These are phyloP conservation scores for Speoplatyrhinus poulsoni DNA, from an alignment of 2,113 vertebrate genomes.

Conservation along the genomic window DNA sequence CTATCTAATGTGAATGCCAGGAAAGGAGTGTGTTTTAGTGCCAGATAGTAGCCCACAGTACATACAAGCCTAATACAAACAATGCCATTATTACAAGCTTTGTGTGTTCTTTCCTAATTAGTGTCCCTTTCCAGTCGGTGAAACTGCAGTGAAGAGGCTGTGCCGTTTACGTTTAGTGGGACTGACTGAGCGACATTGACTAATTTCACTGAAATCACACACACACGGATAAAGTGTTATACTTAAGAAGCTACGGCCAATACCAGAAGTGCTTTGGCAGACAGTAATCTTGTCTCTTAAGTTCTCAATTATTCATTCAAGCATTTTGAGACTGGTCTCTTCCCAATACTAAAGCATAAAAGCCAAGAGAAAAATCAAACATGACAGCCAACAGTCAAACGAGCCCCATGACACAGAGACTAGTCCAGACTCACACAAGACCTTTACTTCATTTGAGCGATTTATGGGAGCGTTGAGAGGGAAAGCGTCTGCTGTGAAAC, in stretches of 20 bases:
- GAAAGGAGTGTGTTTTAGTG: constrained; percentile 45
- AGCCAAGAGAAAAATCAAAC: background rate
- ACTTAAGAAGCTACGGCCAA: background rate
- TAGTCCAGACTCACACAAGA: constrained; percentile 27
- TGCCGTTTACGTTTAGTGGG: background rate
- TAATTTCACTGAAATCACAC: background rate
- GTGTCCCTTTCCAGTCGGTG: constrained; percentile 23
- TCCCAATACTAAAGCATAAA: background rate
- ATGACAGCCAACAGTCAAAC: constrained; percentile 14
- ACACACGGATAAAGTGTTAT: background rate
- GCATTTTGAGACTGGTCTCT: background rate
- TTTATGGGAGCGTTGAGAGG: constrained; percentile 23
- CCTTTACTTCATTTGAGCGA: constrained; percentile 26
- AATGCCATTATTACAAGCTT: constrained; percentile 12
- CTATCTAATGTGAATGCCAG: background rate
- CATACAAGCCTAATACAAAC: constrained; percentile 29
- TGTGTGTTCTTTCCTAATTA: constrained; percentile 16
- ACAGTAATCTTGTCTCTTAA: background rate
- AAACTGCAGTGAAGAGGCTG: constrained; percentile 15
- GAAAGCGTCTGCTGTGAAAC: constrained; percentile 29
- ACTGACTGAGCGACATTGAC: background rate
- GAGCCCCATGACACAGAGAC: constrained; percentile 7
- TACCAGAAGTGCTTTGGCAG: background rate
- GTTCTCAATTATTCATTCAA: background rate
- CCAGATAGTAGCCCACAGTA: constrained; percentile 26